phyloP scores from a whole-genome alignment of 2,888 invertebrate species.

The Aleiodes leptofemur region DNA sequence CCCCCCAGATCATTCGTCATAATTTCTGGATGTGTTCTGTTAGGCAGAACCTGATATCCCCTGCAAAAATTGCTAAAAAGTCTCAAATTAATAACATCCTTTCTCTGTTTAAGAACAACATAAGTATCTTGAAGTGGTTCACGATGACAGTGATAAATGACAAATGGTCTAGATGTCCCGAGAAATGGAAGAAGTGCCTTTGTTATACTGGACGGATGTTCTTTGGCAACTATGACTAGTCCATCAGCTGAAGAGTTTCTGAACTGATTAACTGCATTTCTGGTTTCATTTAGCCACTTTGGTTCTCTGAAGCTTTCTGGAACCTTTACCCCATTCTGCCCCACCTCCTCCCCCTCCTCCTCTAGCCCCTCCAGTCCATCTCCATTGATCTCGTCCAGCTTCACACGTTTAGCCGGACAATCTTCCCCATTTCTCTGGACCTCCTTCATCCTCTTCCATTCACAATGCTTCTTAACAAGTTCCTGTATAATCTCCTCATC shows the following conservation, averaged over 20 bases:
- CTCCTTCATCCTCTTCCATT: slow-evolving; percentile 27
- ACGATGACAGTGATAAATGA: slow-evolving; percentile 87
- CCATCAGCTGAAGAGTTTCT: slow-evolving; percentile 82
- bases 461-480: slow-evolving; percentile 44
- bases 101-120: slow-evolving; percentile 83
- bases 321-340: slow-evolving; percentile 32
- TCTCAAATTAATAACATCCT: slow-evolving; percentile 85
- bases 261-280: slow-evolving; percentile 81
- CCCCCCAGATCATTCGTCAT: slow-evolving; percentile 93
- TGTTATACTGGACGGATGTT: slow-evolving; percentile 89
- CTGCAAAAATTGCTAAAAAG: slow-evolving; percentile 92
- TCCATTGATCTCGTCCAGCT: slow-evolving; percentile 10
- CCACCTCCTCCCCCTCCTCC: slow-evolving; percentile 11
- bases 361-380: background rate
- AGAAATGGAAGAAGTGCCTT: slow-evolving; percentile 86
- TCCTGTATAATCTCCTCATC: slow-evolving; percentile 66
- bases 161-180: slow-evolving; percentile 88
- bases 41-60: slow-evolving; percentile 91
- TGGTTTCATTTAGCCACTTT: slow-evolving; percentile 64
- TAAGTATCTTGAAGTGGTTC: slow-evolving; percentile 93
- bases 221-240: slow-evolving; percentile 87
- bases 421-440: slow-evolving; percentile 45
- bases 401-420: slow-evolving; percentile 17
- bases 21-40: slow-evolving; percentile 96
- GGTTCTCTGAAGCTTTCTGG: slow-evolving; percentile 57